Evolutionary conservation across 1,140 invertebrate genomes (phyloP), one percentile per base, ranked within the genome.

Genomic region (Magallana ariakensis): DNA sequence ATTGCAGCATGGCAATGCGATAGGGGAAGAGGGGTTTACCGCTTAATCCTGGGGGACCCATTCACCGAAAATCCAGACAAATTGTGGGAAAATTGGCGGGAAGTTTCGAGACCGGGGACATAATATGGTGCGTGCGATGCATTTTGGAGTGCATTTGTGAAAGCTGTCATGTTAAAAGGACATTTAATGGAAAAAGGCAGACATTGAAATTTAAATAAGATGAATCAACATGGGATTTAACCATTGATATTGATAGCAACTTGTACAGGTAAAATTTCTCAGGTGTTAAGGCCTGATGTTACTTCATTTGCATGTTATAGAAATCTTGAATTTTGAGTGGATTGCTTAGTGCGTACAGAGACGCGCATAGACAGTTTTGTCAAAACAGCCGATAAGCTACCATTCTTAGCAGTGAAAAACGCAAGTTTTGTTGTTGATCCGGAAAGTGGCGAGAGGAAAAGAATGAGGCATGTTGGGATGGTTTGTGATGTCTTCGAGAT

Each of bases 281-380:
- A 70, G 62, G 62, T 70, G 62, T 70, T 70, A 70, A 70, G 62
- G 62, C 62, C 22, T 70, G 62, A 70, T 70, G 22, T 70, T 70
- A 70, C 62, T 26, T 70, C 62, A 70, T 70, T 70, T 70, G 62
- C 62, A 70, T 70, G 62, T 70, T 70, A 70, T 70, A 70, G 62
- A 70, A 70, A 70, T 70, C 62, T 70, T 22, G 62, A 70, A 70
- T 70, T 70, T 19, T 22, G 62, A 70, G 62, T 70, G 62, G 19
- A 70, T 19, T 70, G 19, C 10, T 26, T 70, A 62, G 19, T 62
- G 58, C 19, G 16, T 70, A 70, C 62, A 70, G 62, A 10, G 22
- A 22, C 19, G 26, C 62, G 62, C 19, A 19, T 22, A 70, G 19
- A 11, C 19, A 26, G 62, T 19, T 70, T 70, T 22, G 62, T 70